These are phyloP conservation scores for Campaea margaritaria DNA, from an alignment of 2,888 invertebrate genomes.

Conservation along the genomic window DNA sequence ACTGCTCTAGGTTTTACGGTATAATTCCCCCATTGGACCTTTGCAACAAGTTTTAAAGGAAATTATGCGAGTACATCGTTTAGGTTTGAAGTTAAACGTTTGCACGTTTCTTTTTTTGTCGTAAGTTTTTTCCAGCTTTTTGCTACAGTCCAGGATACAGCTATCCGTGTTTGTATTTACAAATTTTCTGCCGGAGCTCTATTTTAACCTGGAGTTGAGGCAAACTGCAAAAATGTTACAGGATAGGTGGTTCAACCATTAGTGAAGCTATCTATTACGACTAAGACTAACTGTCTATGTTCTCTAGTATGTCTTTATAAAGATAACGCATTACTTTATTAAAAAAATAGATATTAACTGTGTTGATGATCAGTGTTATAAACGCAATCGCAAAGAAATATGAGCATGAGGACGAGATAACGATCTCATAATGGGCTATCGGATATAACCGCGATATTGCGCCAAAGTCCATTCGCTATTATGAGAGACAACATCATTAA, in stretches of 20 bases:
- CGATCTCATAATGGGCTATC: conserved; percentile 29
- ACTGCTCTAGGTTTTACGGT: conserved; percentile 28
- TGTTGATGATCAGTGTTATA: not conserved
- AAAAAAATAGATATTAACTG: no score
- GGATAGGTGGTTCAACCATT: no score
- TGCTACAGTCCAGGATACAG: no score
- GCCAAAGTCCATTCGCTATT: conserved; percentile 32
- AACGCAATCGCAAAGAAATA: conserved; percentile 13
- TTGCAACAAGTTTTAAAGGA: conserved; percentile 32
- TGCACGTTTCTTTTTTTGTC: not conserved
- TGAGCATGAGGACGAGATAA: conserved; percentile 15
- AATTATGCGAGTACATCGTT: conserved; percentile 7
- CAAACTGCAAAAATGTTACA: no score
- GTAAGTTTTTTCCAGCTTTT: not conserved
- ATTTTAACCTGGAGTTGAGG: no score
- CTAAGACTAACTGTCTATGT: no score
- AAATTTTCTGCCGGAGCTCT: no score
- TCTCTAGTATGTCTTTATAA: no score
- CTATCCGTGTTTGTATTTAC: no score
- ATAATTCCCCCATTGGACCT: conserved; percentile 36
- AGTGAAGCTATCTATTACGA: no score
- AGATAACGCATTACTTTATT: no score
- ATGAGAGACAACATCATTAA: conserved; percentile 38
- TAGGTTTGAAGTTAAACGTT: not conserved
- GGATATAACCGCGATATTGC: conserved; percentile 28